Evolutionary conservation across 2,888 invertebrate genomes (phyloP).

Genomic region (Osmoderma eremita): DNA sequence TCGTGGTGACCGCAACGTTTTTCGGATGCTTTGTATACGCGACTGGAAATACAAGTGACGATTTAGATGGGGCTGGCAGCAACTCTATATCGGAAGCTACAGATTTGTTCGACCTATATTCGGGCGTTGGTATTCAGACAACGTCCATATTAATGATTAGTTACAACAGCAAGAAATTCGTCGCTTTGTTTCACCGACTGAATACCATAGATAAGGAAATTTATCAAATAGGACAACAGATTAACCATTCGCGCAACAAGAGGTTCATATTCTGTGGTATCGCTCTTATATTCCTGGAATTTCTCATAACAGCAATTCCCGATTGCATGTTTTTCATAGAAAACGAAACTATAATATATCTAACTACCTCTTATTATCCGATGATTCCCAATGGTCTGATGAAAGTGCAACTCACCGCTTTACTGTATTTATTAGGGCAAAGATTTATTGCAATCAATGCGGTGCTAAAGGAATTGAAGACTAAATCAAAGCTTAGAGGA

Average conservation of each 20-base stretch:
- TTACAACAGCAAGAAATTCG: constrained; percentile 33
- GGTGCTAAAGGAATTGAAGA: constrained; percentile 4
- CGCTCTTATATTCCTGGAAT: constrained; percentile 28
- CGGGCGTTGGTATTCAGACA: constrained; percentile 40
- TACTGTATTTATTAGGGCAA: constrained; percentile 29
- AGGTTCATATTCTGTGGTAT: constrained; percentile 36
- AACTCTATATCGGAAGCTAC: constrained; percentile 43
- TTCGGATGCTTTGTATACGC: constrained; percentile 39
- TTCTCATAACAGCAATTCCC: constrained; percentile 33
- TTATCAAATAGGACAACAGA: constrained; percentile 13
- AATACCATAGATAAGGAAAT: constrained; percentile 27
- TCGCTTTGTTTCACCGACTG: constrained; percentile 24
- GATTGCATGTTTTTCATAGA: constrained; percentile 42
- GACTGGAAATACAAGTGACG: background rate
- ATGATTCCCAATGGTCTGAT: constrained; percentile 40
- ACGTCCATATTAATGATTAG: constrained; percentile 39
- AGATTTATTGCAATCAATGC: constrained; percentile 35
- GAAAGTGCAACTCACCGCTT: constrained; percentile 38
- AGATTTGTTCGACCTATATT: constrained; percentile 44
- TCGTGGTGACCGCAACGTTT: constrained; percentile 19
- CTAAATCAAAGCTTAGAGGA: background rate
- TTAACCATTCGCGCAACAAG: background rate
- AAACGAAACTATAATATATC: constrained; percentile 39
- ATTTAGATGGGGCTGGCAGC: constrained; percentile 17
- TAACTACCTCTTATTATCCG: constrained; percentile 39